Evolutionary conservation across 53 echinoderm and acorn worm genomes (phyloP).

Genomic region (Paelopatides confundens): DNA sequence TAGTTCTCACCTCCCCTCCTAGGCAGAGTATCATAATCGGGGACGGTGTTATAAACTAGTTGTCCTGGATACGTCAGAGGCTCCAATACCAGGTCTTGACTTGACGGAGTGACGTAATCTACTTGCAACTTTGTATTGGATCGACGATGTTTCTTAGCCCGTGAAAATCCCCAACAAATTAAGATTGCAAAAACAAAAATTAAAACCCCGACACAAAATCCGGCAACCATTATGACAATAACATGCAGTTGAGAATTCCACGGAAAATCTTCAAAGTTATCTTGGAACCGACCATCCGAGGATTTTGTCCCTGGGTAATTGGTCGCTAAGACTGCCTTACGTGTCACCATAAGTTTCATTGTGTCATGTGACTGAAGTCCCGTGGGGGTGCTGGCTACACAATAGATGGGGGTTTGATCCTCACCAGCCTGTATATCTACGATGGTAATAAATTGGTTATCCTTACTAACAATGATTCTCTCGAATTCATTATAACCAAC

Average conservation of each 20-base stretch:
- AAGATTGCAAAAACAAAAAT: slow-evolving; percentile 70
- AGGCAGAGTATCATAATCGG: neutral
- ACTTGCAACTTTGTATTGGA: slow-evolving; percentile 71
- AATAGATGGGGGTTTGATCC: slow-evolving; percentile 65
- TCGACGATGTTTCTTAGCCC: slow-evolving; percentile 73
- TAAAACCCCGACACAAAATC: slow-evolving; percentile 76
- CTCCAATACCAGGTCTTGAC: slow-evolving; percentile 45
- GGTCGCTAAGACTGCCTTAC: slow-evolving; percentile 25
- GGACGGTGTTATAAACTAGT: slow-evolving; percentile 50
- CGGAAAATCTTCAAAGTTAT: neutral
- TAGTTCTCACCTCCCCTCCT: neutral
- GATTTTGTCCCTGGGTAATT: neutral
- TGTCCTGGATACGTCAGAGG: slow-evolving; percentile 61
- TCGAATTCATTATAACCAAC: slow-evolving; percentile 50
- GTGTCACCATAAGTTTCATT: slow-evolving; percentile 40
- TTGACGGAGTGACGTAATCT: slow-evolving; percentile 30
- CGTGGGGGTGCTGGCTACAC: slow-evolving; percentile 78
- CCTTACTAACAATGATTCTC: slow-evolving; percentile 61
- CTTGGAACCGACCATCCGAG: neutral
- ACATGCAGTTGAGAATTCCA: slow-evolving; percentile 66
- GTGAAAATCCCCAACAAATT: slow-evolving; percentile 82
- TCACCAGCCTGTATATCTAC: slow-evolving; percentile 68
- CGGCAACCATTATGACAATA: slow-evolving; percentile 74
- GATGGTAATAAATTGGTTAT: slow-evolving; percentile 75
- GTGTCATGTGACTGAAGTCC: slow-evolving; percentile 71